phyloP scores from a whole-genome alignment of 2,113 vertebrate species.

The Trochalopteron elliotii region DNA sequence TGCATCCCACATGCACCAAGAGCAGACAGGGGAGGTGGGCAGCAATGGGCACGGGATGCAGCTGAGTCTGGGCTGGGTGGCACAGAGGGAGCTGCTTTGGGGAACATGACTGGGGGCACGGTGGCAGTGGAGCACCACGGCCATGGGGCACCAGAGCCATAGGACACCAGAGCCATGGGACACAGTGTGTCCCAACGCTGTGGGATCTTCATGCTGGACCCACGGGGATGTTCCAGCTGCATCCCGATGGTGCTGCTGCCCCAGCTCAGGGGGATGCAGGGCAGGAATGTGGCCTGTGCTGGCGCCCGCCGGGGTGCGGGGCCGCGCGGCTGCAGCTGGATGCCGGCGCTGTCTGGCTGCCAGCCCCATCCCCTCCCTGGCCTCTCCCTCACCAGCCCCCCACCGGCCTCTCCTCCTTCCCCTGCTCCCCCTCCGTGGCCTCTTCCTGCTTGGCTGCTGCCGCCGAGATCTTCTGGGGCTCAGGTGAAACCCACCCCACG shows the following conservation, averaged over 20 bases:
- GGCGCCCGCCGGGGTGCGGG: neutral
- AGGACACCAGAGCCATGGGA: accelerated
- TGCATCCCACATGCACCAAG: accelerated
- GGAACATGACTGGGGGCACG: accelerated
- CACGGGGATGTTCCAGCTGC: neutral
- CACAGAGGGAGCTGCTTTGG: neutral
- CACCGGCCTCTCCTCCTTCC: constrained; percentile 48
- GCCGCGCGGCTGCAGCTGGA: neutral
- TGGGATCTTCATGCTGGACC: accelerated
- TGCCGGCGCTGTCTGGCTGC: neutral
- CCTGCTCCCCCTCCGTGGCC: constrained; percentile 38
- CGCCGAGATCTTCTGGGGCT: neutral
- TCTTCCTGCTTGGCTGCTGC: constrained; percentile 54
- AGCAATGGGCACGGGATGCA: accelerated
- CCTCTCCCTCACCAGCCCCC: constrained; percentile 50
- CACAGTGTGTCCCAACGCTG: accelerated
- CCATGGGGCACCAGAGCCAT: accelerated
- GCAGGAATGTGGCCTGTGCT: neutral
- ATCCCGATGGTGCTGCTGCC: neutral
- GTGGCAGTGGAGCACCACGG: neutral
- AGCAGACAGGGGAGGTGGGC: accelerated
- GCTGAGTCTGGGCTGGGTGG: neutral
- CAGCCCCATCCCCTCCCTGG: constrained; percentile 48
- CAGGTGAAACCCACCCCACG: neutral
- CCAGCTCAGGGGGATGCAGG: neutral